These are phyloP conservation scores for Cebidichthys violaceus DNA, from an alignment of 2,113 vertebrate species.

Conservation along the genomic window DNA sequence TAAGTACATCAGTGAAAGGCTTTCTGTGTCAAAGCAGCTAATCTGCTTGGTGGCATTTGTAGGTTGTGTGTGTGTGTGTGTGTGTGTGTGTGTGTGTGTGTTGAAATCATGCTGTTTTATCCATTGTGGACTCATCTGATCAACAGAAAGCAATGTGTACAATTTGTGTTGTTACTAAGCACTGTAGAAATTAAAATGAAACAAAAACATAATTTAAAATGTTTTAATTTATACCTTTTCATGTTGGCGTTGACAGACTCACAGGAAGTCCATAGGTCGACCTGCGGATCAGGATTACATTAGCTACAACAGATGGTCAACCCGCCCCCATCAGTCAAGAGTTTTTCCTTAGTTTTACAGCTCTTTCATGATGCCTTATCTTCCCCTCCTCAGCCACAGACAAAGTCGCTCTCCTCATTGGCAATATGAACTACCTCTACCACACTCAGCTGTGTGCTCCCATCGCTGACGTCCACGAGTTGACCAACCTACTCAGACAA, in stretches of 20 bases:
- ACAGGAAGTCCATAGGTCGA: constrained; percentile 19
- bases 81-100: neutral
- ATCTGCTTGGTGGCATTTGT: neutral
- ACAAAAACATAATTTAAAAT: neutral
- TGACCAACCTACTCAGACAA: constrained; percentile 86
- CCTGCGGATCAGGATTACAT: neutral
- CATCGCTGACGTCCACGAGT: constrained; percentile 87
- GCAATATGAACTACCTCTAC: constrained; percentile 90
- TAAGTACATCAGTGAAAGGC: neutral
- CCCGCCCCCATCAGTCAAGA: constrained; percentile 15
- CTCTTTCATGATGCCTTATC: neutral
- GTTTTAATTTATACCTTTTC: neutral
- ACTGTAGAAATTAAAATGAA: neutral
- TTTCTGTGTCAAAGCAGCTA: neutral
- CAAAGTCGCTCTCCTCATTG: constrained; percentile 91
- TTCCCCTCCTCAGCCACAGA: constrained; percentile 84
- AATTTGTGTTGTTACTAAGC: neutral
- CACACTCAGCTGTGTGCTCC: constrained; percentile 87
- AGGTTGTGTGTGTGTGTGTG: neutral
- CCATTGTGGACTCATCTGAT: neutral
- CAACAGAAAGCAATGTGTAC: neutral
- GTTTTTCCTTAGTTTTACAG: neutral
- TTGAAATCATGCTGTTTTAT: neutral
- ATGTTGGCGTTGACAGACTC: constrained; percentile 28
- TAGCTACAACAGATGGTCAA: constrained; percentile 13